A percentile compares a stretch with the other conserved stretches of the same genome.
These are phyloP conservation scores for Acanthoscelides obtectus DNA, from an alignment of 2,888 invertebrate genomes.

Conservation along the genomic window DNA sequence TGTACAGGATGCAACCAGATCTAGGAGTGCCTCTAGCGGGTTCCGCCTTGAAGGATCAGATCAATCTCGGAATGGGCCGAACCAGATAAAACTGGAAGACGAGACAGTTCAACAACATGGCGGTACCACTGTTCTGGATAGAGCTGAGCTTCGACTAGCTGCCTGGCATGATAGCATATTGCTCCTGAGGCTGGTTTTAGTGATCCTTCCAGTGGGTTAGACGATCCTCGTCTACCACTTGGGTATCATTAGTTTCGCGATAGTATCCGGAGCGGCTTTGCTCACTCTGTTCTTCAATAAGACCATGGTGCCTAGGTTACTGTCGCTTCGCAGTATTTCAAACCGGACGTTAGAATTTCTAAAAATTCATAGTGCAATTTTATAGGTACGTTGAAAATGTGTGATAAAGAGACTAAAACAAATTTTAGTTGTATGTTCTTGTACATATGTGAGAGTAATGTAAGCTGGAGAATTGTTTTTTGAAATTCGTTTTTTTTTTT, in stretches of 20 bases:
- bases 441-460: slow-evolving; percentile 16
- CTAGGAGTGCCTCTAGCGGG: slow-evolving; percentile 61
- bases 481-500: neutral
- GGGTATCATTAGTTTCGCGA: slow-evolving; percentile 34
- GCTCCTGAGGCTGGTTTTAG: slow-evolving; percentile 26
- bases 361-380: slow-evolving; percentile 10
- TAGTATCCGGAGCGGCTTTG: slow-evolving; percentile 37
- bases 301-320: slow-evolving; percentile 21
- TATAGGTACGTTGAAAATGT: neutral
- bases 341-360: slow-evolving; percentile 27
- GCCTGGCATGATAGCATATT: slow-evolving; percentile 28
- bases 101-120: slow-evolving; percentile 57
- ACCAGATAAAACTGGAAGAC: slow-evolving; percentile 59
- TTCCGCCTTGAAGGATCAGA: slow-evolving; percentile 63
- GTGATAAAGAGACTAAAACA: slow-evolving; percentile 33
- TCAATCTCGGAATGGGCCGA: slow-evolving; percentile 64
- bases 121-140: slow-evolving; percentile 68
- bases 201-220: slow-evolving; percentile 31
- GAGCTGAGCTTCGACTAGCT: slow-evolving; percentile 52
- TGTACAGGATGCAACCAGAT: slow-evolving; percentile 66
- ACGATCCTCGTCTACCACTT: slow-evolving; percentile 32
- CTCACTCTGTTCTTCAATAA: slow-evolving; percentile 27
- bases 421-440: slow-evolving; percentile 23
- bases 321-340: slow-evolving; percentile 35
- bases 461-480: neutral